Percentiles rank a stretch among this genome's conserved stretches.
phyloP scores from a whole-genome alignment of 1,140 invertebrate species.

The Proales similis region DNA sequence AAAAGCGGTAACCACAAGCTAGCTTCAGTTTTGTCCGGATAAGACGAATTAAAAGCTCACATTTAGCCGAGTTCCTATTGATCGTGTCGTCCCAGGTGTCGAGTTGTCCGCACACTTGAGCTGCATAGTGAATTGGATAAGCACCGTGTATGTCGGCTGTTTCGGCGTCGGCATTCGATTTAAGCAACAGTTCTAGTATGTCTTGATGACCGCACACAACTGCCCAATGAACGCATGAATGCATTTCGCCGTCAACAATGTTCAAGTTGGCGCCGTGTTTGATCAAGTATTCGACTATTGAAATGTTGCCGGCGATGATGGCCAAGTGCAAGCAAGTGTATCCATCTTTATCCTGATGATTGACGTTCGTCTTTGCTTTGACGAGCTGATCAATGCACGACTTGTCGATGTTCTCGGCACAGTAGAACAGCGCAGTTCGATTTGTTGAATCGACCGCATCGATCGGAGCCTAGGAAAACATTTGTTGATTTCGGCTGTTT shows the following conservation, averaged over 20 bases:
- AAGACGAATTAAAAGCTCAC: not conserved
- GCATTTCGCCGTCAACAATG: slow-evolving; percentile 79
- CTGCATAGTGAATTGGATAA: slow-evolving; percentile 89
- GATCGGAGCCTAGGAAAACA: slow-evolving; percentile 41
- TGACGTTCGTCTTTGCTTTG: slow-evolving; percentile 57
- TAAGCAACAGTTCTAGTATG: slow-evolving; percentile 69
- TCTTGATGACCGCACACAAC: slow-evolving; percentile 58
- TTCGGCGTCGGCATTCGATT: slow-evolving; percentile 71
- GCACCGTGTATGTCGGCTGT: slow-evolving; percentile 85
- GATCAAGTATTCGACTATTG: slow-evolving; percentile 47
- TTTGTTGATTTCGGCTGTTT: slow-evolving; percentile 2
- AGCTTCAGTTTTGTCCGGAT: no score
- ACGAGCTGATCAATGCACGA: slow-evolving; percentile 59
- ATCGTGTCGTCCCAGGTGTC: slow-evolving; percentile 39
- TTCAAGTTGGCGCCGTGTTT: slow-evolving; percentile 68
- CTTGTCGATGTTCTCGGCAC: slow-evolving; percentile 62
- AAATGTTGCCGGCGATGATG: slow-evolving; percentile 49
- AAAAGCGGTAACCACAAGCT: slow-evolving; percentile 31
- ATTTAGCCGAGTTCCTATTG: slow-evolving; percentile 1
- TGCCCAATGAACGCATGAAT: slow-evolving; percentile 95
- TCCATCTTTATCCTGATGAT: slow-evolving; percentile 70
- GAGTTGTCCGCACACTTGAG: slow-evolving; percentile 71
- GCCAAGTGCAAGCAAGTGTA: slow-evolving; percentile 80
- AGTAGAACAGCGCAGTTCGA: slow-evolving; percentile 84
- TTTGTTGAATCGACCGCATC: slow-evolving; percentile 68